Evolutionary conservation across 2,797 vertebrate species (phyloP).

Genomic region (Orestias chungarensis): DNA sequence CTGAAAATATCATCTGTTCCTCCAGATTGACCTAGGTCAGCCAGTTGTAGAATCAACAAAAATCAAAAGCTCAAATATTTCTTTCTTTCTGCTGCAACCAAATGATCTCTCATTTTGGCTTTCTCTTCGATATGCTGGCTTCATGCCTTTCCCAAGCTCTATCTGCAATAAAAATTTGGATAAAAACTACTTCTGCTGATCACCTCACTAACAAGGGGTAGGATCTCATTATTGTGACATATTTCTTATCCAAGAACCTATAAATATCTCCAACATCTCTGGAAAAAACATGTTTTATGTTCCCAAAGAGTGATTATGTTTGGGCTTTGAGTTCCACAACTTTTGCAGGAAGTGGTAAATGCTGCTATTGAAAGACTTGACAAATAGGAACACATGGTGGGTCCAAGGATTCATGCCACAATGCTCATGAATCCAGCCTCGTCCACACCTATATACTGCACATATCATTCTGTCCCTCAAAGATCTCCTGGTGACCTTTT

Average conservation of each 20-base stretch:
- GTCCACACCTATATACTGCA: not conserved
- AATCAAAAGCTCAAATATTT: not conserved
- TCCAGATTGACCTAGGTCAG: not conserved
- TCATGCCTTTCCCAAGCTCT: not conserved
- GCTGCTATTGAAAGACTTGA: not conserved
- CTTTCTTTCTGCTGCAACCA: not conserved
- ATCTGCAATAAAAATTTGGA: not conserved
- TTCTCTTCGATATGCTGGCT: not conserved
- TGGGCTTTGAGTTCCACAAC: not conserved
- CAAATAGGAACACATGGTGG: not conserved
- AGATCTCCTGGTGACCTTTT: not conserved
- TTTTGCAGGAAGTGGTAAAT: not conserved
- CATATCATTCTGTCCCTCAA: not conserved
- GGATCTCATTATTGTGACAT: not conserved
- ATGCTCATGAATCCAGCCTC: not conserved
- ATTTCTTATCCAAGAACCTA: not conserved
- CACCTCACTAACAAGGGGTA: not conserved
- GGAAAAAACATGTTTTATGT: not conserved
- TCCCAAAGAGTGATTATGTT: not conserved
- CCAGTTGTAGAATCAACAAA: not conserved
- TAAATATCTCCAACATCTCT: not conserved
- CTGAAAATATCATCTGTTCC: not conserved
- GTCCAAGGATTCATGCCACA: not conserved
- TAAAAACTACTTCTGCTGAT: not conserved
- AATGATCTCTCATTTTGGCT: not conserved